These are phyloP conservation scores for Stenotaenia linearis DNA, from an alignment of 2,888 invertebrate genomes.

Conservation along the genomic window DNA sequence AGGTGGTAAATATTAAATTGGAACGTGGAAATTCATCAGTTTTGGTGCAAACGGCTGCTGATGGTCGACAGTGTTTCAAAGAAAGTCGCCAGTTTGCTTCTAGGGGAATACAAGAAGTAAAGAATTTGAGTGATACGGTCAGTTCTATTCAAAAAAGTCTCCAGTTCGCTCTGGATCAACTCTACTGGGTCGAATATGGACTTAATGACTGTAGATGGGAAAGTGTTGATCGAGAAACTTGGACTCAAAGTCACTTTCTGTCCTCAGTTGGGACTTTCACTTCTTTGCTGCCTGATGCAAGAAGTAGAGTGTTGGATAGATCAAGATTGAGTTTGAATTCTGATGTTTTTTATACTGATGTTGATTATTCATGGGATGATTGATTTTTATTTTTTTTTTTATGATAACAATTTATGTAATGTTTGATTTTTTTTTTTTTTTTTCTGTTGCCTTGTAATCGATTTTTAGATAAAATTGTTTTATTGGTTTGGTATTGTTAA, in stretches of 20 bases:
- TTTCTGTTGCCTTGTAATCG: too few relatives aligned
- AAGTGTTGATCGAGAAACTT: neutral
- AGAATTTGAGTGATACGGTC: neutral
- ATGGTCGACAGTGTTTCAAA: neutral
- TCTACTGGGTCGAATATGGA: neutral
- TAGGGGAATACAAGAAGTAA: neutral
- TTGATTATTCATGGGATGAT: neutral
- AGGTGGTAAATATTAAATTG: neutral
- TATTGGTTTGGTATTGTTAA: too few relatives aligned
- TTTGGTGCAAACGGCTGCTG: neutral
- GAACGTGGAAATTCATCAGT: neutral
- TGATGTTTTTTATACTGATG: neutral
- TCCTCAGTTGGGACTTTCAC: neutral
- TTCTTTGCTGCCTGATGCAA: neutral
- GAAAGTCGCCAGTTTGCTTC: neutral
- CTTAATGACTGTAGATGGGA: neutral
- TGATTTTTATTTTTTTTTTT: neutral
- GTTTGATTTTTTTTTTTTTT: too few relatives aligned
- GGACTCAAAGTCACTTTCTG: neutral
- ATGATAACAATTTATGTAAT: neutral
- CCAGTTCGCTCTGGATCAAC: neutral
- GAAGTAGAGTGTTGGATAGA: neutral
- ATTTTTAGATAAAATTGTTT: too few relatives aligned
- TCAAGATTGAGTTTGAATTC: neutral
- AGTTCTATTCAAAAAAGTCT: neutral